Conservation (phyloP, 2,888 invertebrate genomes). For the Lypha dubia region DNA sequence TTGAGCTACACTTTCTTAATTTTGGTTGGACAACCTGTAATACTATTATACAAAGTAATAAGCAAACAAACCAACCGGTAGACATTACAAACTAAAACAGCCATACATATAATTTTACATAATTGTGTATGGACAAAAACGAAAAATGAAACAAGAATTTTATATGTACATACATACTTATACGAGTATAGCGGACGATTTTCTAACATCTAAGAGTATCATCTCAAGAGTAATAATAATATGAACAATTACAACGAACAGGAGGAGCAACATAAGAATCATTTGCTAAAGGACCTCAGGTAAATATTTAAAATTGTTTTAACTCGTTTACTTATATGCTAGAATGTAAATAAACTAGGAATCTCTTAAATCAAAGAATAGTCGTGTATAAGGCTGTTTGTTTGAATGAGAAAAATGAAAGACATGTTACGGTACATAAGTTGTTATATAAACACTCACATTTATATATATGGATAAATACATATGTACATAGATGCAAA, state of each 20-base stretch:
- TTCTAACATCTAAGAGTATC: conserved; percentile 52
- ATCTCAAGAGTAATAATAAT: conserved; percentile 64
- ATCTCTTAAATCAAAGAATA: conserved; percentile 39
- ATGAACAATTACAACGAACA: conserved; percentile 71
- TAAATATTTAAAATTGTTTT: conserved; percentile 74
- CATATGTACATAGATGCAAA: neutral
- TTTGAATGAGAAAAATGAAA: neutral
- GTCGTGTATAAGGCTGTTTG: neutral
- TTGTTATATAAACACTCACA: neutral
- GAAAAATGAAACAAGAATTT: conserved; percentile 31
- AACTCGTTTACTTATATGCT: conserved; percentile 47
- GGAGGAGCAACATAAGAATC: conserved; percentile 70
- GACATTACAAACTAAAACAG: conserved; percentile 30
- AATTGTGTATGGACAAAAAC: conserved; percentile 23
- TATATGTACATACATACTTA: too few species aligned
- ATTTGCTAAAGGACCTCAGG: conserved; percentile 74
- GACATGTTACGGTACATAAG: neutral
- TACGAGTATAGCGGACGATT: conserved; percentile 50
- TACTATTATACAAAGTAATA: conserved; percentile 1
- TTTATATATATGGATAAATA: too few species aligned
- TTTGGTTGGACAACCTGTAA: conserved; percentile 28
- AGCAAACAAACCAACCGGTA: conserved; percentile 32
- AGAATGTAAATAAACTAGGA: conserved; percentile 2
- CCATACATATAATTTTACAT: neutral
- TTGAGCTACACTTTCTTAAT: neutral